Percentiles rank a stretch among this genome's conserved stretches.
These are phyloP conservation scores for Tor tambroides DNA, from an alignment of 2,113 vertebrate genomes.

Conservation along the genomic window DNA sequence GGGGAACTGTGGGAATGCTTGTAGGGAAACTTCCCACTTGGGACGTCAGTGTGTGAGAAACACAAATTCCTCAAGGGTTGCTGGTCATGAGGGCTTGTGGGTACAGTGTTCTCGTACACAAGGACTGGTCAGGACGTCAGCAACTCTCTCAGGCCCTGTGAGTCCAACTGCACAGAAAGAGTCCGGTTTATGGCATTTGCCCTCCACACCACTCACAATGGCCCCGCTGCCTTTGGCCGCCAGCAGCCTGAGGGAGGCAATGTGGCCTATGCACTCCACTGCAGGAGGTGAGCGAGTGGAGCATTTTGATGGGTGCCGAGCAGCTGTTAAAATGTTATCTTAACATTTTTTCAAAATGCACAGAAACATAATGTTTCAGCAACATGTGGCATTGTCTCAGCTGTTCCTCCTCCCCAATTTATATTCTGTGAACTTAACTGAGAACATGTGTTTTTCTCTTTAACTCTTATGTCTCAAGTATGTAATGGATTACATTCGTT, in stretches of 20 bases:
- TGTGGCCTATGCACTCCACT: conserved; percentile 41
- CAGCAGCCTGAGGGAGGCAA: conserved; percentile 17
- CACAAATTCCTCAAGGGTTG: conserved; percentile 59
- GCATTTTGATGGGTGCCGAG: conserved; percentile 61
- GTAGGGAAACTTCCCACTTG: conserved; percentile 63
- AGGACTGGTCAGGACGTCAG: conserved; percentile 16
- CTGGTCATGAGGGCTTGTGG: conserved; percentile 57
- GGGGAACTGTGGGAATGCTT: conserved; percentile 71
- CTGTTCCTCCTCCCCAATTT: conserved; percentile 45
- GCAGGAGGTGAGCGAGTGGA: conserved; percentile 56
- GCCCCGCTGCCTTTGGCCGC: background rate
- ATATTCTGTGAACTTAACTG: conserved; percentile 6
- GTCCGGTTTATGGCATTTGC: conserved; percentile 10
- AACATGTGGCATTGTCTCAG: conserved; percentile 55
- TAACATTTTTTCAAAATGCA: conserved; percentile 56
- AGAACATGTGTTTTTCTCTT: conserved; percentile 35
- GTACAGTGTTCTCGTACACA: conserved; percentile 51
- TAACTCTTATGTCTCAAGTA: background rate
- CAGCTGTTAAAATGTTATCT: conserved; percentile 78
- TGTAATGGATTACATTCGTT: conserved; percentile 18
- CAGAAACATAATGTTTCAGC: conserved; percentile 54
- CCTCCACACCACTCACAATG: background rate
- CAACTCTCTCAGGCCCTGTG: conserved; percentile 63
- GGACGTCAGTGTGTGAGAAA: conserved; percentile 62
- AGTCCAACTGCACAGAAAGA: conserved; percentile 31